A percentile compares a stretch with the other conserved stretches of the same genome.
phyloP scores from a whole-genome alignment of 2,113 vertebrate genomes.

The Phocoena sinus region DNA sequence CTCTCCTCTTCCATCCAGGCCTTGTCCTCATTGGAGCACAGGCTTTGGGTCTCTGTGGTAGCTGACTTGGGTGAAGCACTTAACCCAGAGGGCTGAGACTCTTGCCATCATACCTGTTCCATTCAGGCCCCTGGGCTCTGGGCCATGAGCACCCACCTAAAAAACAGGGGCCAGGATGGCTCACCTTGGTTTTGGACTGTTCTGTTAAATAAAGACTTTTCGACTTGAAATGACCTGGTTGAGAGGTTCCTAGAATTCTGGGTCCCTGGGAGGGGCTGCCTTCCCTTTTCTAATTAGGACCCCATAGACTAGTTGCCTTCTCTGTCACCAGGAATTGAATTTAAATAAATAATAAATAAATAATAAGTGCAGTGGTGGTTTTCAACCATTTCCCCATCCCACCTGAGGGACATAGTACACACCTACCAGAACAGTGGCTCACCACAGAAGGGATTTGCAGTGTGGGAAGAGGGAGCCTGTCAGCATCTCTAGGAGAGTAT shows the following conservation, averaged over 20 bases:
- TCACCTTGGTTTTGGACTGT: constrained; percentile 19
- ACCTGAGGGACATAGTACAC: not conserved
- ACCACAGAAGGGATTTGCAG: not conserved
- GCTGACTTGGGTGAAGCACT: not conserved
- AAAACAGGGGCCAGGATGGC: not conserved
- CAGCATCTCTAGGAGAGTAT: not conserved
- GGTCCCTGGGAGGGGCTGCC: not conserved
- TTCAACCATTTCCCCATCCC: not conserved
- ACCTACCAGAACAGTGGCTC: not conserved
- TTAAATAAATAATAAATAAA: not conserved
- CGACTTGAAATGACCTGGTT: not conserved
- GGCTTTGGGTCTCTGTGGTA: not conserved
- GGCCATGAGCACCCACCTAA: not conserved
- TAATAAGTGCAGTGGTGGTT: not conserved
- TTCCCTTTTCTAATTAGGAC: not conserved
- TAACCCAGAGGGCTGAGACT: not conserved
- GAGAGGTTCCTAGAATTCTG: constrained; percentile 22
- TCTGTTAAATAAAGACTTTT: constrained; percentile 15
- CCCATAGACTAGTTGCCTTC: not conserved
- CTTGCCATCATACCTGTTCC: not conserved
- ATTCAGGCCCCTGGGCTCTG: not conserved
- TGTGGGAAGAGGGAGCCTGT: not conserved
- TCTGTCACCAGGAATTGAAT: not conserved
- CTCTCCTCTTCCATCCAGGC: not conserved
- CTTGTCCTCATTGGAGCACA: not conserved